These are phyloP conservation scores for Cyanoramphus novaezelandiae DNA, from an alignment of 2,113 vertebrate genomes.

Conservation along the genomic window DNA sequence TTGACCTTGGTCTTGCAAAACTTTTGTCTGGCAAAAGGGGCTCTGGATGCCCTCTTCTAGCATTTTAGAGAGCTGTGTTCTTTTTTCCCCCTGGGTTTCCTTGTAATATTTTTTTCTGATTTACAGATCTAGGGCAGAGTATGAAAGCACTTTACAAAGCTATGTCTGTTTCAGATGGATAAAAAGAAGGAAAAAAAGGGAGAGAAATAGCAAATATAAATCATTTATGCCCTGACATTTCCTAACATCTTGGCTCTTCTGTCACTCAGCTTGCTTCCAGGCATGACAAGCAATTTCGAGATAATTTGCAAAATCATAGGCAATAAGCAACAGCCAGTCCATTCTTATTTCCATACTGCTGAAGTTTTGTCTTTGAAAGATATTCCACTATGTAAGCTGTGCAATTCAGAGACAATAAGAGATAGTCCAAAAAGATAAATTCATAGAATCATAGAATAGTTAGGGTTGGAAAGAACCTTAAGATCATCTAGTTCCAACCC, in stretches of 20 bases:
- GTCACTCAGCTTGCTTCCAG: not conserved
- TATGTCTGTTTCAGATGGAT: not conserved
- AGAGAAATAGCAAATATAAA: not conserved
- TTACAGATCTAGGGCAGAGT: not conserved
- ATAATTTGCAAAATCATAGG: not conserved
- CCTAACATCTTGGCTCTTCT: not conserved
- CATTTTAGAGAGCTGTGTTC: not conserved
- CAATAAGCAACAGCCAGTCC: accelerated
- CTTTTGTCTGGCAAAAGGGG: not conserved
- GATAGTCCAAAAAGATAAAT: not conserved
- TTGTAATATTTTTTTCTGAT: not conserved
- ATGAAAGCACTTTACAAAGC: not conserved
- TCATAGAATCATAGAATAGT: not conserved
- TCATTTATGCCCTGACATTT: not conserved
- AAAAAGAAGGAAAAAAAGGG: not conserved
- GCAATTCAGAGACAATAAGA: not conserved
- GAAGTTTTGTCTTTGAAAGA: not conserved
- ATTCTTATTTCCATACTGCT: not conserved
- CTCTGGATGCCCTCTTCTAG: not conserved
- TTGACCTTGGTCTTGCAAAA: not conserved
- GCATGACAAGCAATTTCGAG: not conserved
- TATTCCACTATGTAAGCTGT: not conserved
- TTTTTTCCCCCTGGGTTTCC: not conserved
- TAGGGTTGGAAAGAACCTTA: not conserved
- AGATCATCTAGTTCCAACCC: not conserved